A percentile compares a stretch with the other conserved stretches of the same genome.
Evolutionary conservation across 2,797 vertebrate species (phyloP).

Genomic region (Poeciliopsis gracilis): DNA sequence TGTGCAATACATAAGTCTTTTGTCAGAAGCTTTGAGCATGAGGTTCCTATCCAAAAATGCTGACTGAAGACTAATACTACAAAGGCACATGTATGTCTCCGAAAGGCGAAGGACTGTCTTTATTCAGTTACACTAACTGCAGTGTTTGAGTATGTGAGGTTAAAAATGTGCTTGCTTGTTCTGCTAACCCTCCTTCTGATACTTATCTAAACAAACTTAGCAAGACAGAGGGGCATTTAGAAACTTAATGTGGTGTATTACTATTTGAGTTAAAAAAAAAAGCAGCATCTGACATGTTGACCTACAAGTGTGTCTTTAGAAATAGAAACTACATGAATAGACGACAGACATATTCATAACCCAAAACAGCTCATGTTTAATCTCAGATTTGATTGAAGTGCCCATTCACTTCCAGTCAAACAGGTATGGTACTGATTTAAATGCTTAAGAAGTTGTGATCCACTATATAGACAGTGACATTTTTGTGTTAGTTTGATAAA

Average conservation of each 20-base stretch:
- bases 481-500: constrained; percentile 41
- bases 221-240: constrained; percentile 65
- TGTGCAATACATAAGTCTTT: constrained; percentile 14
- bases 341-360: constrained; percentile 59
- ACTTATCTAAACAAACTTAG: constrained; percentile 65
- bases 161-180: constrained; percentile 61
- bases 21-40: background rate
- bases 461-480: background rate
- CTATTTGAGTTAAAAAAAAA: constrained; percentile 60
- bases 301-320: constrained; percentile 37
- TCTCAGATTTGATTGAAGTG: constrained; percentile 28
- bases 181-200: constrained; percentile 35
- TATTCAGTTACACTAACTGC: constrained; percentile 3
- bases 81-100: constrained; percentile 2
- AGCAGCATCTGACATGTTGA: constrained; percentile 42
- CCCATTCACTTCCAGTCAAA: constrained; percentile 29
- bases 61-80: constrained; percentile 10
- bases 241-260: constrained; percentile 49
- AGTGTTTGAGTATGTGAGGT: constrained; percentile 26
- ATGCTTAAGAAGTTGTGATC: constrained; percentile 11
- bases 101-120: background rate
- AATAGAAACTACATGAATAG: constrained; percentile 24
- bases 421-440: constrained; percentile 22
- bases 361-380: constrained; percentile 14
- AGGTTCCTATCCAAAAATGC: background rate